These are phyloP conservation scores for Drosophila meridionalis DNA, from an alignment of 2,888 invertebrate genomes.

Conservation along the genomic window DNA sequence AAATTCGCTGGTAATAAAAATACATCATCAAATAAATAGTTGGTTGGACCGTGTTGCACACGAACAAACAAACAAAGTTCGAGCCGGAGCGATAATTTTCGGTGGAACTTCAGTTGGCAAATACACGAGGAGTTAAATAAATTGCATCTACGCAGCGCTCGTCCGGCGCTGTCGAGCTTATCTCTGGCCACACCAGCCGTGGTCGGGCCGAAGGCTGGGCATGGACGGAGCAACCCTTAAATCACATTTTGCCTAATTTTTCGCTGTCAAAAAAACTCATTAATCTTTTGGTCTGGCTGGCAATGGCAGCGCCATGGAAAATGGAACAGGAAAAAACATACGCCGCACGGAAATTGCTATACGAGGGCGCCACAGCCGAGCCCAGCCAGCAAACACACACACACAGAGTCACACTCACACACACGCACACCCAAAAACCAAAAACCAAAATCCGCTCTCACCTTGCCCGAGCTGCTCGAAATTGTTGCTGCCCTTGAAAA, in stretches of 20 bases:
- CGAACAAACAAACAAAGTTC: slow-evolving; percentile 26
- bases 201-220: slow-evolving; percentile 4
- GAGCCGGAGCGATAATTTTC: slow-evolving; percentile 29
- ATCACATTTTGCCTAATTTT: slow-evolving; percentile 83
- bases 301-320: slow-evolving; percentile 61
- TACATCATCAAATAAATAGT: slow-evolving; percentile 79
- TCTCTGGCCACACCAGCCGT: slow-evolving; percentile 66
- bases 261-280: slow-evolving; percentile 84
- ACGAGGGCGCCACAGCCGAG: slow-evolving; percentile 58
- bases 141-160: slow-evolving; percentile 63
- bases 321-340: slow-evolving; percentile 74
- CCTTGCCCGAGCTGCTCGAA: slow-evolving; percentile 58
- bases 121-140: slow-evolving; percentile 65
- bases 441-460: slow-evolving; percentile 50
- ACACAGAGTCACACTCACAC: slow-evolving; percentile 14
- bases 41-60: slow-evolving; percentile 72
- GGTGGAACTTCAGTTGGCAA: slow-evolving; percentile 55
- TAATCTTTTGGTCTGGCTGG: slow-evolving; percentile 79
- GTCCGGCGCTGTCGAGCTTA: slow-evolving; percentile 54
- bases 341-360: slow-evolving; percentile 75
- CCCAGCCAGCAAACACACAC: slow-evolving; percentile 41
- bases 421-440: slow-evolving; percentile 23
- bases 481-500: slow-evolving; percentile 75
- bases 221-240: slow-evolving; percentile 70
- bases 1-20: slow-evolving; percentile 73